A percentile compares a stretch with the other conserved stretches of the same genome.
phyloP scores from a whole-genome alignment of 2,888 invertebrate species.

The Epinotia bilunana region DNA sequence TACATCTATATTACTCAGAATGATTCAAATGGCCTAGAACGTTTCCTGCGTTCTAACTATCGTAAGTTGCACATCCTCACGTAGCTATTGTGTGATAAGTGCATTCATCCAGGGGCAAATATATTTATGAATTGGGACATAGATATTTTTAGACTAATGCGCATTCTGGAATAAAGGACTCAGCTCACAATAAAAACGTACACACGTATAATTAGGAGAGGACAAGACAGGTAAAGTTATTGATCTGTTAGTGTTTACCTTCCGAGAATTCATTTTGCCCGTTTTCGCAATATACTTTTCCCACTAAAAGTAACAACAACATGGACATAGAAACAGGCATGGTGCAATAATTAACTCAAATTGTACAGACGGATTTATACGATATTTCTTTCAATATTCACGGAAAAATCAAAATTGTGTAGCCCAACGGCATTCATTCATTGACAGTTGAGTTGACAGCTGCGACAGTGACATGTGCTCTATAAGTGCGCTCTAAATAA shows the following conservation, averaged over 20 bases:
- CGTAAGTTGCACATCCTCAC: slow-evolving; percentile 14
- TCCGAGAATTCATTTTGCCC: slow-evolving; percentile 28
- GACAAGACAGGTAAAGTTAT: slow-evolving; percentile 8
- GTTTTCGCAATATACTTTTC: slow-evolving; percentile 24
- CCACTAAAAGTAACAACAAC: slow-evolving; percentile 6
- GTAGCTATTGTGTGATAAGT: slow-evolving; percentile 5
- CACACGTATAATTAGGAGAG: neutral
- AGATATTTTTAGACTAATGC: neutral
- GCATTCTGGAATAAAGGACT: neutral
- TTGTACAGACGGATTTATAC: neutral
- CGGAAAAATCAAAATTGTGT: neutral
- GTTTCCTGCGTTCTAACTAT: neutral
- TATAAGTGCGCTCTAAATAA: too few species aligned
- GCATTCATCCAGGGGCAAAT: slow-evolving; percentile 27
- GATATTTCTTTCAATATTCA: neutral
- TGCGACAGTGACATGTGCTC: too few species aligned
- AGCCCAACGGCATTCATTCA: neutral
- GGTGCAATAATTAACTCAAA: neutral
- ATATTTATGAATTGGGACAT: neutral
- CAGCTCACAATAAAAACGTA: neutral
- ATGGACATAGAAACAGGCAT: slow-evolving; percentile 14
- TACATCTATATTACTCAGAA: neutral
- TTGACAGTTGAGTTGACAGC: neutral
- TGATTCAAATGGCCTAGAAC: neutral
- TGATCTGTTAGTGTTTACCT: slow-evolving; percentile 39